phyloP scores from a whole-genome alignment of 64 coral and sea anemone genomes.

The Actinia equina region DNA sequence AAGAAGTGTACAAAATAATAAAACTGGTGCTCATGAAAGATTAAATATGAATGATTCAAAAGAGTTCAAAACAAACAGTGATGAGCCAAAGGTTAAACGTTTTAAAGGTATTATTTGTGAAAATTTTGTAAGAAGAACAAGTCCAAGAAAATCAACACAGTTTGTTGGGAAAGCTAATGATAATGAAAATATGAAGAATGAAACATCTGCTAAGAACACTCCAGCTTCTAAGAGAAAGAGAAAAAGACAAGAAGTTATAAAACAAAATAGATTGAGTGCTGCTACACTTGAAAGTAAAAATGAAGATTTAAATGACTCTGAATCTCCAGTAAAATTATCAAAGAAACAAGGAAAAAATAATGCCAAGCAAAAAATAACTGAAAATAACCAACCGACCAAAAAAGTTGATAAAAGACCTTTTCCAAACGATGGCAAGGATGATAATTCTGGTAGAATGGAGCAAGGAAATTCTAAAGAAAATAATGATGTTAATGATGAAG shows the following conservation, averaged over 20 bases:
- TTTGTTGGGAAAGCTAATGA: neutral
- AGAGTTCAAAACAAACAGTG: neutral
- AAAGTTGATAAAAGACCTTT: neutral
- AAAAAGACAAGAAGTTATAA: neutral
- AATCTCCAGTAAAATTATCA: neutral
- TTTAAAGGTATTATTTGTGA: neutral
- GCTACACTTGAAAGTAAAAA: neutral
- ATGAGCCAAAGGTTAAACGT: neutral
- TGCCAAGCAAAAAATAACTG: neutral
- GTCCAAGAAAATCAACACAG: neutral
- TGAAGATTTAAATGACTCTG: neutral
- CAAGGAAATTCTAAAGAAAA: neutral
- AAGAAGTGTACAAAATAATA: neutral
- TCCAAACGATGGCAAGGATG: neutral
- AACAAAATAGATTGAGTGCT: neutral
- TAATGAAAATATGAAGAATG: neutral
- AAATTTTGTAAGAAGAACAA: neutral
- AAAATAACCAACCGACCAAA: neutral
- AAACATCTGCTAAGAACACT: neutral
- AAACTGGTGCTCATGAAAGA: neutral
- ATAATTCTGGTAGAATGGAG: neutral
- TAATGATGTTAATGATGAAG: neutral
- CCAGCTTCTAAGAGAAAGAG: neutral
- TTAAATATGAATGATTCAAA: neutral
- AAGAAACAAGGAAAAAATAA: neutral